Conservation (phyloP, 2,888 invertebrate species). For the Philaethria dido region DNA sequence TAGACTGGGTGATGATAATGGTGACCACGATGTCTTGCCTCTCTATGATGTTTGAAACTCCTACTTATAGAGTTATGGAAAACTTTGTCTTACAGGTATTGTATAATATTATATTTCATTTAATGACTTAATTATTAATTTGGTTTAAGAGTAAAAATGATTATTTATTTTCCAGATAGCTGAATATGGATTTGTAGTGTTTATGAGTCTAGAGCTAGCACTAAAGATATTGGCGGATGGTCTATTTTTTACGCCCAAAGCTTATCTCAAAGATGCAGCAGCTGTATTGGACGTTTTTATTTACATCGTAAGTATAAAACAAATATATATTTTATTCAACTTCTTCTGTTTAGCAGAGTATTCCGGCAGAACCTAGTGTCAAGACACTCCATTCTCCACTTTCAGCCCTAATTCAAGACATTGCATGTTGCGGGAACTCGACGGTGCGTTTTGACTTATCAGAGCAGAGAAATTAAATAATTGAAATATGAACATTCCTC, state of each 20-base stretch:
- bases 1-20: slow-evolving; percentile 99
- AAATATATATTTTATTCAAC: too few relatives aligned
- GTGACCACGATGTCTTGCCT: slow-evolving; percentile 98
- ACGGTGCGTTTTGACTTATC: too few relatives aligned
- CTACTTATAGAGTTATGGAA: slow-evolving; percentile 96
- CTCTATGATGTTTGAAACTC: slow-evolving; percentile 99
- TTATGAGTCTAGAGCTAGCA: slow-evolving; percentile 98
- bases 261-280: slow-evolving; percentile 98
- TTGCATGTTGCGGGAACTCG: too few relatives aligned
- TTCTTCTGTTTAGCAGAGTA: too few relatives aligned
- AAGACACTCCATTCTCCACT: too few relatives aligned
- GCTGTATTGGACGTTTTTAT: slow-evolving; percentile 98
- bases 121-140: too few relatives aligned
- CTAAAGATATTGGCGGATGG: slow-evolving; percentile 99
- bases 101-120: too few relatives aligned
- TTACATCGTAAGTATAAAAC: slow-evolving; percentile 94
- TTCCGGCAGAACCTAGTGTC: too few relatives aligned
- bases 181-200: slow-evolving; percentile 98
- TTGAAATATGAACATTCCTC: too few relatives aligned
- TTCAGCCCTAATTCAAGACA: too few relatives aligned
- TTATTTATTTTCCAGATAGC: slow-evolving; percentile 84
- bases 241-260: slow-evolving; percentile 99
- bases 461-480: too few relatives aligned
- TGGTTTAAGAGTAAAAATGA: neutral
- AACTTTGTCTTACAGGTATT: slow-evolving; percentile 91